phyloP scores from a whole-genome alignment of 2,888 invertebrate species.

The Clivina fossor region DNA sequence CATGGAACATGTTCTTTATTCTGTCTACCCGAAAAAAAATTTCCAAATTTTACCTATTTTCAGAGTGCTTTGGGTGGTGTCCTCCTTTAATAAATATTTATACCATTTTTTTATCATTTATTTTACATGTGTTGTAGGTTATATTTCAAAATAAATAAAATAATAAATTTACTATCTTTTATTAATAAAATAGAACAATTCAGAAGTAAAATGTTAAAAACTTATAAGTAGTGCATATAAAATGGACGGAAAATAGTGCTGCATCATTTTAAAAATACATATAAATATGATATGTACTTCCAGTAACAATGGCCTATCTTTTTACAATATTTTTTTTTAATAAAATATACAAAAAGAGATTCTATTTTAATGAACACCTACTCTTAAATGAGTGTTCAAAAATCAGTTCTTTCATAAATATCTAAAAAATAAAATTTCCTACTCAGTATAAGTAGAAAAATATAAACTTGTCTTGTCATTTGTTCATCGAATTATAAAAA shows the following conservation, averaged over 20 bases:
- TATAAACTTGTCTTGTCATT: no score
- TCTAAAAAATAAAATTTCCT: not conserved
- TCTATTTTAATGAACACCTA: no score
- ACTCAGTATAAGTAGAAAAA: not conserved
- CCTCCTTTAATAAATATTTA: no score
- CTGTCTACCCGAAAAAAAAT: no score
- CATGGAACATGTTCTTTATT: no score
- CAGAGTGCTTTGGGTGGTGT: no score
- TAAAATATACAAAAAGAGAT: not conserved
- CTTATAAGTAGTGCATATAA: constrained; percentile 11
- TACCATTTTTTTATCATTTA: no score
- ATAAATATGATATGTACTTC: constrained; percentile 1
- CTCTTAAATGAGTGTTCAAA: no score
- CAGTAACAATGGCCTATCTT: constrained; percentile 5
- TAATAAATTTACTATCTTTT: not conserved
- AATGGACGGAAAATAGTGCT: constrained; percentile 19
- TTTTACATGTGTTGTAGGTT: no score
- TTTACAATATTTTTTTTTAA: not conserved
- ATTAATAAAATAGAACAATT: constrained; percentile 25
- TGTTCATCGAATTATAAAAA: no score
- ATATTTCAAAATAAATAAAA: constrained; percentile 2
- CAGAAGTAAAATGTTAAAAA: constrained; percentile 3
- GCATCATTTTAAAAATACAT: not conserved
- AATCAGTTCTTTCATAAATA: constrained; percentile 19
- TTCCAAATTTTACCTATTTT: no score